Base-by-base conservation (phyloP, 2,113 vertebrate species). In the Cynoglossus semilaevis region DNA sequence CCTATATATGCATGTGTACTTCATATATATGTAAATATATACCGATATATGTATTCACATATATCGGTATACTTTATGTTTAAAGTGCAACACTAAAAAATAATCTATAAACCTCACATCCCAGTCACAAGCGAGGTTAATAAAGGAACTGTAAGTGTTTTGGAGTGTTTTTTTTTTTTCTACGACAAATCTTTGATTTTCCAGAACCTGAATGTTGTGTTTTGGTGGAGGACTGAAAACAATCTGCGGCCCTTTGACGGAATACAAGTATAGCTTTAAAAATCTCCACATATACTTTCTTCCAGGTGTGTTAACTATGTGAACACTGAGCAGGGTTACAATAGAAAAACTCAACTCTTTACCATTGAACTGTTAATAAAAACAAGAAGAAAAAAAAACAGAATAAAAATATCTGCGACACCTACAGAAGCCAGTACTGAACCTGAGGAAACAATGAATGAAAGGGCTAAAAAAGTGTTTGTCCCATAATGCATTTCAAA, bases 241-340 rank as follows among this genome's bases (percentile, higher is more conserved):
- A 79, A 82, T 61, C 68, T 81, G 64, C 51, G 53, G n/a, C 42
- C 51, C 67, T 55, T 73, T 58, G 67, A 68, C 55, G 47, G 42
- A 67, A 82, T 53, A 56, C 56, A 70, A 43, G 67, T 55, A 70
- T 67, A 77, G 15, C 45, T 54, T 87, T 50, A 74, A 70, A 79
- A 51, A 79, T 60, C 38, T 52, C 60, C 46, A 77, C 59, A 51
- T 77, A 76, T 64, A 78, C 64, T 54, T 63, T 18, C 50, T 64
- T 45, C 67, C 59, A 46, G 53, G 55, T 45, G 9, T 49, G 48
- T 35, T 16, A 72, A 77, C 48, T 74, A 69, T 52, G 53, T 51
- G 22, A 68, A 70, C 48, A 55, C 34, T 54, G 36, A 12, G 14
- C 29, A 59, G 53, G 51, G 52, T 40, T 11, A 60, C 9, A 16